Percentiles rank a stretch among this genome's conserved stretches.
Conservation (phyloP, 1,140 invertebrate species). For the Drosophila funebris region DNA sequence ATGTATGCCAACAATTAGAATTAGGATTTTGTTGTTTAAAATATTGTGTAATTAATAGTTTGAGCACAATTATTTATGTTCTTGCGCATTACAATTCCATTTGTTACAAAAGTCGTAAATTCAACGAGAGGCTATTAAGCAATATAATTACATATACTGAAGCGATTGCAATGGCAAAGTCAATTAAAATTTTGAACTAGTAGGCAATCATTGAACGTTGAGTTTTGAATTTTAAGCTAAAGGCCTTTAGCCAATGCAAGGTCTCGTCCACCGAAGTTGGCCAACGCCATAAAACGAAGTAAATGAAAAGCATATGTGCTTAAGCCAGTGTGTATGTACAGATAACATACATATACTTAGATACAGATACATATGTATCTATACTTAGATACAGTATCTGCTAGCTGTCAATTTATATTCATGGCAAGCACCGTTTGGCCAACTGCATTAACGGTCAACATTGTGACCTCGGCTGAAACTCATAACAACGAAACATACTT, state of each 20-base stretch:
- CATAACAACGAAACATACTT: conserved; percentile 1
- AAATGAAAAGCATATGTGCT: conserved; percentile 28
- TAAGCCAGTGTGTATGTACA: neutral
- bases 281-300: conserved; percentile 60
- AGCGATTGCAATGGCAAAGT: conserved; percentile 18
- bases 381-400: conserved; percentile 2
- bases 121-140: neutral
- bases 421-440: conserved; percentile 50
- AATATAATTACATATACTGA: neutral
- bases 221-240: conserved; percentile 49
- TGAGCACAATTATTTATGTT: neutral
- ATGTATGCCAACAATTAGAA: neutral
- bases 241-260: conserved; percentile 47
- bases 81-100: neutral
- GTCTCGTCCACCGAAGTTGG: conserved; percentile 69
- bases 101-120: neutral
- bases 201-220: conserved; percentile 10
- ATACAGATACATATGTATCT: neutral
- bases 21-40: neutral
- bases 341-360: neutral
- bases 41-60: neutral
- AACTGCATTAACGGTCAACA: conserved; percentile 61
- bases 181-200: conserved; percentile 42
- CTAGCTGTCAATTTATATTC: conserved; percentile 58
- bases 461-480: conserved; percentile 25